Evolutionary conservation across 2,113 vertebrate genomes (phyloP).

Genomic region (pig (Sus scrofa)): T2T-Sscrofa CM000816.6:75218501-75219000

Average conservation of each 20-base stretch:
- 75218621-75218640: too few species aligned
- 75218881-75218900: too few species aligned
- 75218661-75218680: fast-evolving
- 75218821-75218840: background rate
- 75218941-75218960: background rate
- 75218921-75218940: background rate
- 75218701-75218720: background rate
- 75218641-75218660: background rate
- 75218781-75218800: background rate
- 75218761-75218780: background rate
- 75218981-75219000: background rate
- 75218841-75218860: fast-evolving
- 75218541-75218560: background rate
- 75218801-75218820: background rate
- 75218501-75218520: background rate
- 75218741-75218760: background rate
- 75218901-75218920: background rate
- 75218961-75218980: background rate
- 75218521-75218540: fast-evolving
- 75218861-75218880: background rate
- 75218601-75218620: background rate
- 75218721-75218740: background rate
- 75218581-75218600: fast-evolving
- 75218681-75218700: background rate
- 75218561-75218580: background rate